Base-by-base conservation (phyloP, 2,888 invertebrate species). In the Sipha maydis region DNA sequence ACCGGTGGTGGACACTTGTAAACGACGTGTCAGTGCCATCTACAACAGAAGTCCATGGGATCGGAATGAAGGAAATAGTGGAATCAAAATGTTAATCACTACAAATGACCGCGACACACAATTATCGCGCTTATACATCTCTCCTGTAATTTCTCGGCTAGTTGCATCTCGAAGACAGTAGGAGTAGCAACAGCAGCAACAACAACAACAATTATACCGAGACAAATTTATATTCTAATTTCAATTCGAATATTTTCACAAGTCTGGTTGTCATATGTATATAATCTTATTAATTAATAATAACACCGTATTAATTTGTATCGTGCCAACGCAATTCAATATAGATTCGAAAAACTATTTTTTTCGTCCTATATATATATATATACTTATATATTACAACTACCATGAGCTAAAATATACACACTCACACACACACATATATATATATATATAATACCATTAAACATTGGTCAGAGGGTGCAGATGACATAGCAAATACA, bases 71-170 rank as follows among this genome's bases (percentile, higher is more conserved):
- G 14, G 1, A 41, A 82, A 31, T 31, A 31, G 71, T 71, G 25
- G 56, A 75, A 75, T 83, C 56, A 56, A 83, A 83, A 84, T 76
- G 84, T 84, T 84, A 84, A 84, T 84, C 61, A 34, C 61, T 21
- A 83, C 69, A 71, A 82, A 82, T 82, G 48, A 54, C 69, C 41
- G 82, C 69, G 69, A 69, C 83, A 54, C 83, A 19, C 73, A 54
- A 83, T 82, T 82, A 69, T 83, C 34, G 69, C 31, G 48, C n/a
- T 61, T 31, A 1, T 31, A 25, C 21, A 38, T 38, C 69, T 25
- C 38, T 34, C 8, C 34, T 38, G 80, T 34, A n/a, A 34, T 19
- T 67, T 73, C 34, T 73, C 73, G 61, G 19, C n/a, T 79, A 61
- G 21, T 56, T 56, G 31, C n/a, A 34, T 79, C 28, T 28, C 69